Percentiles rank a stretch among this genome's conserved stretches.
Evolutionary conservation across 2,888 invertebrate genomes (phyloP).

Genomic region (Ashinkailepas kermadecensis): DNA sequence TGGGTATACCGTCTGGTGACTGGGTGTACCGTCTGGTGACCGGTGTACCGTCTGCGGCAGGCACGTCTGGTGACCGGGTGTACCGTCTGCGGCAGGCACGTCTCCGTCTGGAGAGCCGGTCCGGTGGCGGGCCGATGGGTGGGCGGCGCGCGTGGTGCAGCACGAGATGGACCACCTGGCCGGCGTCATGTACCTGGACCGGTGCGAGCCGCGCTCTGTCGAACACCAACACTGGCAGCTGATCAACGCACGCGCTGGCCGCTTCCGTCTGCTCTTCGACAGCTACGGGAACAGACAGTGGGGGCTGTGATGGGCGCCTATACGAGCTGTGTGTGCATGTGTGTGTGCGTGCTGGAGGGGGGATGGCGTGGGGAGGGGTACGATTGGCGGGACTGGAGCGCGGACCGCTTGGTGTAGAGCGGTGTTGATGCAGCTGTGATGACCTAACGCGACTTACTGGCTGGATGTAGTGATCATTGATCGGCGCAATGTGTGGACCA

Average conservation of each 20-base stretch:
- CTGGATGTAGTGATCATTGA: too few relatives aligned
- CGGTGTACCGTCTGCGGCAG: background rate
- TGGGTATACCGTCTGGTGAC: too few relatives aligned
- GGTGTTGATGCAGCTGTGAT: too few relatives aligned
- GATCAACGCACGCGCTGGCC: constrained; percentile 23
- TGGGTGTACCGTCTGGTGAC: too few relatives aligned
- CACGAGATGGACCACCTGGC: constrained; percentile 14
- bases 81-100: background rate
- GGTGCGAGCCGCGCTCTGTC: constrained; percentile 30
- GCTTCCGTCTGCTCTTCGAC: constrained; percentile 20
- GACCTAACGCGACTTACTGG: too few relatives aligned
- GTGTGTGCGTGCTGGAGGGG: too few relatives aligned
- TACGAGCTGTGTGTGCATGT: too few relatives aligned
- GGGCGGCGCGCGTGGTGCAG: background rate
- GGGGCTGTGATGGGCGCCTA: background rate
- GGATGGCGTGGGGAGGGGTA: too few relatives aligned
- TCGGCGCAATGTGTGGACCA: too few relatives aligned
- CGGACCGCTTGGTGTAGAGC: too few relatives aligned
- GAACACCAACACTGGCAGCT: constrained; percentile 30
- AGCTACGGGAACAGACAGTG: background rate
- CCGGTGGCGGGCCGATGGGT: background rate
- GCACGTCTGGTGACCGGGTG: background rate
- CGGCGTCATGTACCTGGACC: background rate
- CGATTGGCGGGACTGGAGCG: too few relatives aligned
- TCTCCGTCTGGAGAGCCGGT: background rate